Evolutionary conservation across 2,113 vertebrate genomes (phyloP).

Genomic region (Caranx ignobilis): DNA sequence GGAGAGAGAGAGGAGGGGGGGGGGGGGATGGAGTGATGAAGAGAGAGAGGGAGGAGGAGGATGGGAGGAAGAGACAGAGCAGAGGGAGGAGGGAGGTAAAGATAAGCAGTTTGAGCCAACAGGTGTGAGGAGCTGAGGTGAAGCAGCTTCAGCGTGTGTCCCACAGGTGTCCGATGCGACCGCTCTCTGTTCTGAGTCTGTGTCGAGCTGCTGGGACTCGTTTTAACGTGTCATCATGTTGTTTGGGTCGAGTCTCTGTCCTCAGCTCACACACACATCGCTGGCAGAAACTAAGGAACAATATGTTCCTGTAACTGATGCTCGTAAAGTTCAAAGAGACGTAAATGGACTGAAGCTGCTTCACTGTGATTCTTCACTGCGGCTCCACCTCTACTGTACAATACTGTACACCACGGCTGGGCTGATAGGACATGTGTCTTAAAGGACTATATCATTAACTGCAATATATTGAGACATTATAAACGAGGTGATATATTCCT

Average conservation of each 20-base stretch:
- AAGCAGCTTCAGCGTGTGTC: background rate
- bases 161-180: background rate
- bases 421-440: too few species aligned
- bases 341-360: background rate
- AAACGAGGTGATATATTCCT: too few species aligned
- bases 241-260: background rate
- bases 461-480: too few species aligned
- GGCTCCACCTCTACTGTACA: too few species aligned
- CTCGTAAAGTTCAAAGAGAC: background rate
- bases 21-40: slow-evolving; percentile 24
- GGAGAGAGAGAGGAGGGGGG: slow-evolving; percentile 46
- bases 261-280: background rate
- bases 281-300: background rate
- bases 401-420: too few species aligned
- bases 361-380: background rate
- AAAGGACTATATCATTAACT: too few species aligned
- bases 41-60: slow-evolving; percentile 37
- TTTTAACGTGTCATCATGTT: background rate
- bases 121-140: background rate
- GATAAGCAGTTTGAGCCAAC: slow-evolving; percentile 12
- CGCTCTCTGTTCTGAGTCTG: background rate
- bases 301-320: background rate
- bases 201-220: background rate
- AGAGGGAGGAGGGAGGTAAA: slow-evolving; percentile 33
- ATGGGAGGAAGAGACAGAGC: slow-evolving; percentile 30